A percentile compares a stretch with the other conserved stretches of the same genome.
These are phyloP conservation scores for Grammomys dolichurus DNA, from an alignment of 2,113 vertebrate species.

Conservation along the genomic window DNA sequence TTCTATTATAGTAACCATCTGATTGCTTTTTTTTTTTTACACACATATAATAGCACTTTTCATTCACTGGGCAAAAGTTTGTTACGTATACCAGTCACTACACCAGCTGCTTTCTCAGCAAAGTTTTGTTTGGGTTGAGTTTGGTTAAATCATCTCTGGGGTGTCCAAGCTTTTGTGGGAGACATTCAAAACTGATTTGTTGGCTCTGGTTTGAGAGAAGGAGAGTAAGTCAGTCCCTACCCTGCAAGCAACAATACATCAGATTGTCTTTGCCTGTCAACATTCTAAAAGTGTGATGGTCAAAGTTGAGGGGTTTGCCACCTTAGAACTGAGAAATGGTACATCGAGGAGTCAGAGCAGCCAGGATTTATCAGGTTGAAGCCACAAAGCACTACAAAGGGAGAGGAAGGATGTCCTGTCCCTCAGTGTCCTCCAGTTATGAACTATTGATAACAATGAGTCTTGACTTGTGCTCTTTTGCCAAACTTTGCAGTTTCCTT, in stretches of 20 bases:
- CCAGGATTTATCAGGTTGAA: background rate
- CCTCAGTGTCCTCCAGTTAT: background rate
- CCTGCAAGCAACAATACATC: background rate
- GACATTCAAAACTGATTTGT: slow-evolving; percentile 18
- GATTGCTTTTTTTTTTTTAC: background rate
- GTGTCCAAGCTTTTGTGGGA: background rate
- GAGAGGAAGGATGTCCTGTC: background rate
- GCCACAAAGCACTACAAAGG: background rate
- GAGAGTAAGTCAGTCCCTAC: slow-evolving; percentile 8
- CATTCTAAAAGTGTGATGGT: slow-evolving; percentile 48
- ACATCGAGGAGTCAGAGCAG: background rate
- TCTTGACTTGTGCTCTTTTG: background rate
- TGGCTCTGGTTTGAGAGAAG: slow-evolving; percentile 52
- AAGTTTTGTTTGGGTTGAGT: slow-evolving; percentile 41
- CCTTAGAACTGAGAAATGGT: slow-evolving; percentile 34
- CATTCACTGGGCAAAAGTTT: slow-evolving; percentile 66
- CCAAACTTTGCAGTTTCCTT: background rate
- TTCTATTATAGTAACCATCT: slow-evolving; percentile 69
- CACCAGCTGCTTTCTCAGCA: slow-evolving; percentile 51
- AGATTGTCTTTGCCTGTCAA: slow-evolving; percentile 37
- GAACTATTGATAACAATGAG: background rate
- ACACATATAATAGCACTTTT: slow-evolving; percentile 38
- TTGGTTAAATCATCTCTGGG: slow-evolving; percentile 46
- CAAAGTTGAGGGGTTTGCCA: slow-evolving; percentile 40
- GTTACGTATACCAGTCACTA: background rate